Evolutionary conservation across 2,797 vertebrate species (phyloP).

Genomic region (Salmo trutta): DNA sequence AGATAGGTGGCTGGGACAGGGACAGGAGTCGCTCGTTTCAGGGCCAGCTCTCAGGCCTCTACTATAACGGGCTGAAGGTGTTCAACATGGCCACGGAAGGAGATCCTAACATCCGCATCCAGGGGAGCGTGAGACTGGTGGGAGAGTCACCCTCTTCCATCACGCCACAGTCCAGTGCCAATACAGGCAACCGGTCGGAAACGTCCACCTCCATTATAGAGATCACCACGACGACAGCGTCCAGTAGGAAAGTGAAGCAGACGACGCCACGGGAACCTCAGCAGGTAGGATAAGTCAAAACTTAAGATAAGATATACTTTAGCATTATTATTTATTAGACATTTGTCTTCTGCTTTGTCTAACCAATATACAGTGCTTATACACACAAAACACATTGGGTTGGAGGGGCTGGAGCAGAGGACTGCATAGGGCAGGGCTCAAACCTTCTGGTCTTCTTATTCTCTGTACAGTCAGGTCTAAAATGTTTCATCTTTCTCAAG

Average conservation of each 20-base stretch:
- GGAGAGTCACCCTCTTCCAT: constrained; percentile 94
- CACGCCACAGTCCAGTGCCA: constrained; percentile 93
- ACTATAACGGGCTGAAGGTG: constrained; percentile 99
- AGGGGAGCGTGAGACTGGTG: constrained; percentile 95
- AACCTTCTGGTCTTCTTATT: neutral
- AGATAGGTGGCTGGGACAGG: constrained; percentile 96
- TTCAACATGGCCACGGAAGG: constrained; percentile 99
- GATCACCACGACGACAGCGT: constrained; percentile 89
- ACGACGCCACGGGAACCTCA: constrained; percentile 90
- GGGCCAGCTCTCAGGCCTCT: constrained; percentile 98
- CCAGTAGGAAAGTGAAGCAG: constrained; percentile 87
- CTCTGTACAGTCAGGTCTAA: neutral
- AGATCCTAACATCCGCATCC: constrained; percentile 92
- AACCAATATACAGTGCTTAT: neutral
- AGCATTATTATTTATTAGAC: too few species aligned
- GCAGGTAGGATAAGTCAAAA: constrained; percentile 75
- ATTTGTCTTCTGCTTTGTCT: neutral
- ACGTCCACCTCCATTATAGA: constrained; percentile 96
- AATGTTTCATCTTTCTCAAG: too few species aligned
- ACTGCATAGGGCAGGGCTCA: too few species aligned
- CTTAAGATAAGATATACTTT: too few species aligned
- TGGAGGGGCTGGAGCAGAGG: too few species aligned
- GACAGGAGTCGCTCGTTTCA: constrained; percentile 95
- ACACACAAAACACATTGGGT: neutral
- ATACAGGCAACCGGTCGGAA: constrained; percentile 91